Evolutionary conservation across 2,888 invertebrate species (phyloP), one percentile per base, ranked within the genome.

Genomic region (Meloe dianella): DNA sequence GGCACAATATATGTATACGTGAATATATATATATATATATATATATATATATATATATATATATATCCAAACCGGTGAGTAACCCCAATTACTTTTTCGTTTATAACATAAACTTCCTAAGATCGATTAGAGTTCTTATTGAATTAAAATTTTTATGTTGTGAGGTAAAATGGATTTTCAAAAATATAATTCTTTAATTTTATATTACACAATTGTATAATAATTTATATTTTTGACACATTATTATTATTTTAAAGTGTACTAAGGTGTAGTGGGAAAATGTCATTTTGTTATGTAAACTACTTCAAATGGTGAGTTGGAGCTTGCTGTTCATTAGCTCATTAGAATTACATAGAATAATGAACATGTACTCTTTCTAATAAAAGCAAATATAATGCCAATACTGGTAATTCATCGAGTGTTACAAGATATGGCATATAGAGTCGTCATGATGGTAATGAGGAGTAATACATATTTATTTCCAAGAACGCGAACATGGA

Each of bases 401-500:
- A 27, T 35, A 35, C 35, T 12, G 35, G 12, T 35, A 35, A 35
- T 41, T 41, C n/a, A 6, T 38, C 38, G 14, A 38, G 38, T 38
- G 38, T 38, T 41, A 17, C 17, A 41, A 41, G 47, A 4, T 20
- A 47, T 17, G n/a, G n/a, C n/a, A n/a, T n/a, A n/a, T n/a, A n/a
- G n/a, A n/a, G n/a, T n/a, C n/a, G n/a, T n/a, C n/a, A n/a, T n/a
- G n/a, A n/a, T n/a, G n/a, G n/a, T n/a, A n/a, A n/a, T n/a, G n/a
- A n/a, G n/a, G n/a, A n/a, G n/a, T n/a, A n/a, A n/a, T n/a, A n/a
- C 10, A 29, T 29, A 47, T 58, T 35, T 27, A 41, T 41, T 63
- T 60, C 56, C 60, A 54, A 32, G 60, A 60, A 60, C n/a, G 24
- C 20, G 32, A 35, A 58, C 35, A 22, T 58, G 14, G 35, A 29